Evolutionary conservation across 2,888 invertebrate genomes (phyloP), one percentile per base, ranked within the genome.

Genomic region (Congeria kusceri): DNA sequence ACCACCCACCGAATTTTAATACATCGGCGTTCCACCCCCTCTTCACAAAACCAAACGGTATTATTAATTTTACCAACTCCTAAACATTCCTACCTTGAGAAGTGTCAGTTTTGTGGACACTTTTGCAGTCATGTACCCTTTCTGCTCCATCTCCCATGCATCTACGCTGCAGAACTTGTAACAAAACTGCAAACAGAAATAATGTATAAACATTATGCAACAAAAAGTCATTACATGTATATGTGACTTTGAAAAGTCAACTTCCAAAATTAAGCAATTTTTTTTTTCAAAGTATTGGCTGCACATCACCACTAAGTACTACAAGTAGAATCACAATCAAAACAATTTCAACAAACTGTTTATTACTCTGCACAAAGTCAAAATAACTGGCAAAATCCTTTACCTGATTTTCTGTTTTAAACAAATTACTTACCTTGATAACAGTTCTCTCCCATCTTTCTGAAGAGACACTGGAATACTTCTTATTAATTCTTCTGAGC

Each of bases 101-200:
- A 98, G 95, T 86, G 97, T 95, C 78, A 99, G 95, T 95, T 99
- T 99, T 18, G 98, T 96, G 89, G 96, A 95, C 65, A 97, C 95
- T 89, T 97, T 96, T 84, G 98, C 96, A 94, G 98, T 97, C 93
- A 97, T 97, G 94, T 98, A 99, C 49, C 98, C 98, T 94, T 98
- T 98, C 86, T 98, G 95, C 94, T 98, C 98, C 72, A 99, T 95
- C 94, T 98, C 98, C 98, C 98, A 98, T 72, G 97, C 98, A 95
- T 98, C 98, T 91, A 97, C 96, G 84, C 96, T 96, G 13, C 96
- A 96, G 91, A 97, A 97, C 64, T 96, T 96, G 92, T 98, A 97
- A 93, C 98, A 97, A 94, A 98, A 97, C 95, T 94, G 89, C 53
- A 90, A 86, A 57, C 58, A 72, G 39, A 39, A 11, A 39, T 39